Percentiles rank a stretch among this genome's conserved stretches.
Evolutionary conservation across 2,888 invertebrate species (phyloP).

Genomic region (Halictus ligatus): DNA sequence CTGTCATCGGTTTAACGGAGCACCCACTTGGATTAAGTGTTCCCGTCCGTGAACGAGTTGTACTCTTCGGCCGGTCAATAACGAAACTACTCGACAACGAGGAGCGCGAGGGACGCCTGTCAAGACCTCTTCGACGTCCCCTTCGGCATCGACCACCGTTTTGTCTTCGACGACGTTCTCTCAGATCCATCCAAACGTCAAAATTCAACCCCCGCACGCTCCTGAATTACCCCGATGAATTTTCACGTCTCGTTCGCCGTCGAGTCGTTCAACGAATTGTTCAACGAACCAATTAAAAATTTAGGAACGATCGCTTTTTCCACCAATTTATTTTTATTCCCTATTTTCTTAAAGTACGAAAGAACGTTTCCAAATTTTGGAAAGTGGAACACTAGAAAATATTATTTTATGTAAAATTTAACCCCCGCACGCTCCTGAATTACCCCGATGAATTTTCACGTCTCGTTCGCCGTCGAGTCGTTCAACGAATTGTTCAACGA

Average conservation of each 20-base stretch:
- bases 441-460: too few species aligned
- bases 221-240: neutral
- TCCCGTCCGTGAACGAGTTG: conserved; percentile 74
- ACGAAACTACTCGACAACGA: conserved; percentile 50
- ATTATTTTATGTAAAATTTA: too few species aligned
- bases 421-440: too few species aligned
- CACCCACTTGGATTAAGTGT: conserved; percentile 81
- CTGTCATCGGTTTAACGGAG: conserved; percentile 82
- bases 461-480: too few species aligned
- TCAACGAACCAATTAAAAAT: too few species aligned
- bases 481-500: too few species aligned
- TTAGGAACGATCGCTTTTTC: too few species aligned
- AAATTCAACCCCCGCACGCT: conserved; percentile 10
- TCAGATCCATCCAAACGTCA: conserved; percentile 38
- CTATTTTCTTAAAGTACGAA: too few species aligned
- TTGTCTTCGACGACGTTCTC: conserved; percentile 42
- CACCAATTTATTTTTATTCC: too few species aligned
- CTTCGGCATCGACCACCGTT: conserved; percentile 34
- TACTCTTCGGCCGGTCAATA: conserved; percentile 74
- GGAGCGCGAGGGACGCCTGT: conserved; percentile 32
- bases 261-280: neutral
- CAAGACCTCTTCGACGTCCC: conserved; percentile 49
- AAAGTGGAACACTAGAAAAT: too few species aligned
- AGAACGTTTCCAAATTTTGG: too few species aligned
- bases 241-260: conserved; percentile 7